Percentiles rank a stretch among this genome's conserved stretches.
Conservation (phyloP, 2,888 invertebrate genomes). For the Rhogogaster chlorosoma region DNA sequence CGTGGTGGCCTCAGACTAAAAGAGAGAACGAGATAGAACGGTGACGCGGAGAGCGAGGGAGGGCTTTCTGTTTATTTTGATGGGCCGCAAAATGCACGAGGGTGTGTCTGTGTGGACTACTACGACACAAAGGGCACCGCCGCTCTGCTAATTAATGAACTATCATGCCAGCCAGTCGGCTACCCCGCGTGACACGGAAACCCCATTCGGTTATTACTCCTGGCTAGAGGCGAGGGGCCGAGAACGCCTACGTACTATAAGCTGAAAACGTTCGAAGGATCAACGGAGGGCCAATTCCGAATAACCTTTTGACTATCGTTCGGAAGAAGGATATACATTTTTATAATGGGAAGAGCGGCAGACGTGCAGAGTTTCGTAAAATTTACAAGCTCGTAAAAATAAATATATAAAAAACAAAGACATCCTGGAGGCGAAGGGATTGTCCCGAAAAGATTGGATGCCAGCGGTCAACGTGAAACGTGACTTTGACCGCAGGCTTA, state of each 20-base stretch:
- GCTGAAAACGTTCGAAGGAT: slow-evolving; percentile 30
- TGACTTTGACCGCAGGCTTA: slow-evolving; percentile 26
- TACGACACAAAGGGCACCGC: slow-evolving; percentile 58
- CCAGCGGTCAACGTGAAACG: slow-evolving; percentile 4
- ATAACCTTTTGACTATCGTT: background rate
- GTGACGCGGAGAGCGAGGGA: slow-evolving; percentile 7
- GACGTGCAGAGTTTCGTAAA: slow-evolving; percentile 8
- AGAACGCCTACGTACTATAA: background rate
- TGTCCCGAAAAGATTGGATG: slow-evolving; percentile 12
- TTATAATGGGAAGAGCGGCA: slow-evolving; percentile 20
- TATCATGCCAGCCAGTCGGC: slow-evolving; percentile 55
- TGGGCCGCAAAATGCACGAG: slow-evolving; percentile 53
- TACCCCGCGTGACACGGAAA: slow-evolving; percentile 63
- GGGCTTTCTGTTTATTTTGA: slow-evolving; percentile 59
- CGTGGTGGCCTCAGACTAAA: slow-evolving; percentile 29
- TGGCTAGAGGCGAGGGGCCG: slow-evolving; percentile 26
- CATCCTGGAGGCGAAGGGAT: background rate
- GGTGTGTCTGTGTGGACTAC: slow-evolving; percentile 53
- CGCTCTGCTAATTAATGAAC: slow-evolving; percentile 58
- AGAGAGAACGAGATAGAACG: slow-evolving; percentile 35
- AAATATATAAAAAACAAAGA: slow-evolving; percentile 9
- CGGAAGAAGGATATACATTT: slow-evolving; percentile 39
- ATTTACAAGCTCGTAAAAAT: slow-evolving; percentile 46
- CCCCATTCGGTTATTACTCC: slow-evolving; percentile 66
- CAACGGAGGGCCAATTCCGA: background rate